Percentiles rank a stretch among this genome's conserved stretches.
phyloP scores from a whole-genome alignment of 2,888 invertebrate species.

The Hydrotaea diabolus region DNA sequence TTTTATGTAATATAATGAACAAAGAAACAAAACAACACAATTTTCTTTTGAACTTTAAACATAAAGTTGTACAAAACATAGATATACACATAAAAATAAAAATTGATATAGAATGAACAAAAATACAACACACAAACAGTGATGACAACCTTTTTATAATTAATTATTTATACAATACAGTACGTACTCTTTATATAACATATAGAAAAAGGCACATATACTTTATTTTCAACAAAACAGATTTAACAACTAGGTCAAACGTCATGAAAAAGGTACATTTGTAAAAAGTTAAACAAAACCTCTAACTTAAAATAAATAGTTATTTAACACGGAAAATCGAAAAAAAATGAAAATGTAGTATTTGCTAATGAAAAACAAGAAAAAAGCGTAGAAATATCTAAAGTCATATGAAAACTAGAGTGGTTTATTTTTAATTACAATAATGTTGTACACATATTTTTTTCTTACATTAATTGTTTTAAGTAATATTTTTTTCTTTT shows the following conservation, averaged over 20 bases:
- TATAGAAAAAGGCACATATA: slow-evolving; percentile 60
- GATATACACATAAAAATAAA: slow-evolving; percentile 14
- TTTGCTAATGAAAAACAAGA: slow-evolving; percentile 54
- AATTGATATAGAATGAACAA: slow-evolving; percentile 14
- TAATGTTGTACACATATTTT: background rate
- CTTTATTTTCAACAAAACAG: slow-evolving; percentile 60
- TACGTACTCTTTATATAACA: slow-evolving; percentile 19
- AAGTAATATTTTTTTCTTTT: background rate
- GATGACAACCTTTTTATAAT: slow-evolving; percentile 53
- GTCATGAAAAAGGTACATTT: slow-evolving; percentile 42
- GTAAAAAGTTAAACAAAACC: slow-evolving; percentile 48
- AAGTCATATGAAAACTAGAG: slow-evolving; percentile 42
- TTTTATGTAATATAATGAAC: slow-evolving; percentile 47
- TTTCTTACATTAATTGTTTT: background rate
- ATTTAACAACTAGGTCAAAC: no score
- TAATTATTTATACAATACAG: slow-evolving; percentile 22
- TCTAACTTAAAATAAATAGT: slow-evolving; percentile 8
- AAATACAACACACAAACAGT: slow-evolving; percentile 44
- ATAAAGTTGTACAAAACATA: background rate
- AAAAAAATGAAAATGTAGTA: slow-evolving; percentile 51
- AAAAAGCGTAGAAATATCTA: slow-evolving; percentile 68
- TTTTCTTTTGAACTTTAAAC: slow-evolving; percentile 50
- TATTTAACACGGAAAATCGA: slow-evolving; percentile 14
- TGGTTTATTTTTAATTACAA: background rate
- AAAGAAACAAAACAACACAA: background rate